These are phyloP conservation scores for Melieria omissa DNA, from an alignment of 2,888 invertebrate species.

Conservation along the genomic window DNA sequence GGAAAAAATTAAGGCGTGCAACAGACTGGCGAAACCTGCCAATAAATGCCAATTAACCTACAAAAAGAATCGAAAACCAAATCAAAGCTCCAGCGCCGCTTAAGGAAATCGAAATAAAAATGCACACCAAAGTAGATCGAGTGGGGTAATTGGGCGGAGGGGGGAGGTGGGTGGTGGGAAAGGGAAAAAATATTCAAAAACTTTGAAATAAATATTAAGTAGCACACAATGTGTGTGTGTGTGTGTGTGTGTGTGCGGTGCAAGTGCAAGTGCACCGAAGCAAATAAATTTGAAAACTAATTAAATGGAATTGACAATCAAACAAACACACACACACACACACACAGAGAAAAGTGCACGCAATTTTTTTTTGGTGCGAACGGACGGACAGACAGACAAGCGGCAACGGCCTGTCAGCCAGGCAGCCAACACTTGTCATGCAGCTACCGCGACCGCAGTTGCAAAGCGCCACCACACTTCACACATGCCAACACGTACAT, in stretches of 20 bases:
- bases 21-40: slow-evolving; percentile 42
- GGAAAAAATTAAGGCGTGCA: slow-evolving; percentile 27
- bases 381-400: too few species aligned
- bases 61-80: slow-evolving; percentile 38
- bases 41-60: slow-evolving; percentile 50
- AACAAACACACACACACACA: neutral
- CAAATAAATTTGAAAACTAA: slow-evolving; percentile 34
- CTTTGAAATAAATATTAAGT: neutral
- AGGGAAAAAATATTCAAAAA: slow-evolving; percentile 3
- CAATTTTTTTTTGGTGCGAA: neutral
- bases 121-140: too few species aligned
- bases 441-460: slow-evolving; percentile 14
- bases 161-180: too few species aligned
- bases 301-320: slow-evolving; percentile 30
- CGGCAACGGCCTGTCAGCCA: slow-evolving; percentile 27
- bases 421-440: slow-evolving; percentile 26
- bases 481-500: neutral
- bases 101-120: neutral
- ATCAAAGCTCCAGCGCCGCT: slow-evolving; percentile 22
- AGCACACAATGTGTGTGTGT: neutral
- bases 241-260: neutral
- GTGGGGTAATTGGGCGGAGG: too few species aligned
- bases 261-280: neutral
- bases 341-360: neutral
- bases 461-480: neutral